Evolutionary conservation across 2,888 invertebrate species (phyloP).

Genomic region (Ophion costatus): DNA sequence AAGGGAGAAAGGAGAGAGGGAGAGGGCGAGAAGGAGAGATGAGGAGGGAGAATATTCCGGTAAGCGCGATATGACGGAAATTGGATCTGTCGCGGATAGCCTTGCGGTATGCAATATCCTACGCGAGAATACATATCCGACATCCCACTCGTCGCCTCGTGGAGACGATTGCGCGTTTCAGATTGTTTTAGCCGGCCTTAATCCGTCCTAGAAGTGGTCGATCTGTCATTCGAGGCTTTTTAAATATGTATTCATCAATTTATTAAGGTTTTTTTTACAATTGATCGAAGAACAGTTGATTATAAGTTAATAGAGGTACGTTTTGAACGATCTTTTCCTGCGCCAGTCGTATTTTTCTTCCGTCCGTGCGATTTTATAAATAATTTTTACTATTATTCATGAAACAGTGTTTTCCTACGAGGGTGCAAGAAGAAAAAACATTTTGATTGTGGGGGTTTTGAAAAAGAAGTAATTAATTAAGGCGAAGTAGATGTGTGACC

Average conservation of each 20-base stretch:
- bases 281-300: too few relatives aligned
- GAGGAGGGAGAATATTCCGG: conserved; percentile 37
- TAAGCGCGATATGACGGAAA: conserved; percentile 60
- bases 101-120: conserved; percentile 52
- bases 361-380: not conserved
- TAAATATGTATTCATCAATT: not conserved
- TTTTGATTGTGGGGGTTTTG: not conserved
- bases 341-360: not conserved
- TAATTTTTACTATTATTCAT: not conserved
- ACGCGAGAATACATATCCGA: conserved; percentile 41
- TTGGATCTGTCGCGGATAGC: conserved; percentile 61
- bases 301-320: not conserved
- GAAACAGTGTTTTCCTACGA: not conserved
- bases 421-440: not conserved
- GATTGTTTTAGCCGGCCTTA: conserved; percentile 17
- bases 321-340: too few relatives aligned
- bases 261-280: too few relatives aligned
- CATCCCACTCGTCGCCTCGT: conserved; percentile 30
- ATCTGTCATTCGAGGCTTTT: not conserved
- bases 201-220: not conserved
- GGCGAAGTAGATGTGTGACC: not conserved
- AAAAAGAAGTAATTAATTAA: not conserved
- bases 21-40: not conserved
- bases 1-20: not conserved
- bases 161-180: conserved; percentile 17